A percentile compares a stretch with the other conserved stretches of the same genome.
Conservation (phyloP, 2,113 vertebrate species). For the Nothocercus nigrocapillus region DNA sequence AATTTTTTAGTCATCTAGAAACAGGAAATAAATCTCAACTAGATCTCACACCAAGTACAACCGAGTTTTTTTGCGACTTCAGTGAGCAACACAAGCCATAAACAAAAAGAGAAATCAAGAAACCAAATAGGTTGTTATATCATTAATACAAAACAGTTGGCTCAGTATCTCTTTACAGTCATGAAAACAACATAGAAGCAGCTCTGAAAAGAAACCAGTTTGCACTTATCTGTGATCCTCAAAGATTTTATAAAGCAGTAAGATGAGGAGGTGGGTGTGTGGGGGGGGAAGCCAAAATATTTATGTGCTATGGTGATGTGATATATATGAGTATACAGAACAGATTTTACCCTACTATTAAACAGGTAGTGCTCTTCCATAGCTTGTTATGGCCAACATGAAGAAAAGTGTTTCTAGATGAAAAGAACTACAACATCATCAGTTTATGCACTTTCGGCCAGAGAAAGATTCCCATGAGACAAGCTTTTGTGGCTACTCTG, state of each 20-base stretch:
- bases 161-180: neutral
- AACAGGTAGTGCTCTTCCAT: neutral
- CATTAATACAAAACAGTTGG: neutral
- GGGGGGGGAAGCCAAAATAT: neutral
- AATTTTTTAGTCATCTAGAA: neutral
- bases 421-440: fast-evolving
- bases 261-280: neutral
- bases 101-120: neutral
- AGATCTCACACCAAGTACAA: neutral
- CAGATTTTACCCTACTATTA: neutral
- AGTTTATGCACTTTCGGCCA: neutral
- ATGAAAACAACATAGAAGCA: neutral
- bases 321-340: neutral
- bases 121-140: neutral
- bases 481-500: neutral
- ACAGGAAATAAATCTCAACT: neutral
- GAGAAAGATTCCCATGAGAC: neutral
- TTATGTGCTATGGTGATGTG: neutral
- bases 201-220: neutral
- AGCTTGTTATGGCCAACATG: neutral
- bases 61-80: neutral
- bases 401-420: neutral
- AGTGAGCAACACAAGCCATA: neutral
- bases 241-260: neutral
- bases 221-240: neutral